Evolutionary conservation across 1,140 invertebrate species (phyloP).

Genomic region (Andrena cerasifolii): DNA sequence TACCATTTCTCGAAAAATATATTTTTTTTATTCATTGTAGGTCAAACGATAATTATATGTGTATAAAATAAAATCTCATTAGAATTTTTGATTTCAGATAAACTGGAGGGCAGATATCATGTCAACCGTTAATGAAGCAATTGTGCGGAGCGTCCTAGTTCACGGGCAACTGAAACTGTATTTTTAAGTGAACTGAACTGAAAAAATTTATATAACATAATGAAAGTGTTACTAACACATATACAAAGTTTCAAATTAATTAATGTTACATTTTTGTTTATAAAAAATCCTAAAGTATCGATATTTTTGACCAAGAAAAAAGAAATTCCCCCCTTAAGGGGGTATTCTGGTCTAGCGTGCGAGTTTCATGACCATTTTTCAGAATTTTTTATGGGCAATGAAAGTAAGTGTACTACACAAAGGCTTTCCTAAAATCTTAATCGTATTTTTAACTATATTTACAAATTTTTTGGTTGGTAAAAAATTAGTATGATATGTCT

Average conservation of each 20-base stretch:
- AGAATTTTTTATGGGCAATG: no score
- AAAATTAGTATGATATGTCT: no score
- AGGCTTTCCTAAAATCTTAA: no score
- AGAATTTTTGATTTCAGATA: conserved; percentile 1
- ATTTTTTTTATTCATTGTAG: background rate
- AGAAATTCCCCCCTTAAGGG: background rate
- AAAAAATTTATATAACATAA: background rate
- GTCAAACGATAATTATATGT: background rate
- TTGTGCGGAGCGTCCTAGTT: background rate
- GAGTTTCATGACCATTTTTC: no score
- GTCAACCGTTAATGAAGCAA: background rate
- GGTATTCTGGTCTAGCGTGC: no score
- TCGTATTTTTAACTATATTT: no score
- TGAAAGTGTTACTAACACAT: no score
- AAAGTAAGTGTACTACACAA: no score
- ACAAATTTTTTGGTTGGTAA: no score
- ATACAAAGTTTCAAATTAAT: no score
- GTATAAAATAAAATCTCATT: background rate
- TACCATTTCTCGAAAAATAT: conserved; percentile 1
- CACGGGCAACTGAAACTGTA: background rate
- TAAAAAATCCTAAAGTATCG: conserved; percentile 5
- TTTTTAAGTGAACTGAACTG: conserved; percentile 4
- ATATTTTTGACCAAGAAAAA: background rate
- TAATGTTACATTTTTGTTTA: background rate
- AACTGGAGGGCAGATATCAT: background rate